Evolutionary conservation across 2,113 vertebrate genomes (phyloP), one percentile per base, ranked within the genome.

Genomic region (Gymnocephalus cernua): DNA sequence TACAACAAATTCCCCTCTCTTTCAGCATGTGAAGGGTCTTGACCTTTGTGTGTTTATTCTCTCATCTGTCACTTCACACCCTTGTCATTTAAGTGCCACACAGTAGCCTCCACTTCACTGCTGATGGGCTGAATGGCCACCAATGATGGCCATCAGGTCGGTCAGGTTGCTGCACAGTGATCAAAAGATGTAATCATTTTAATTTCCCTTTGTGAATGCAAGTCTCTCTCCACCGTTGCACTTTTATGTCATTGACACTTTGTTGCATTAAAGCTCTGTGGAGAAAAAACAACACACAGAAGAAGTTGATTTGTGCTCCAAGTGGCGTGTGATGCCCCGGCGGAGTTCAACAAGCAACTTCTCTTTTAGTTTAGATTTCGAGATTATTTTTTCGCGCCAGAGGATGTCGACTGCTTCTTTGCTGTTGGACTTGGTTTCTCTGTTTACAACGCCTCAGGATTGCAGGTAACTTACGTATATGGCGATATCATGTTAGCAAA

Each of bases 1-100:
- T 84, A 72, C 87, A 68, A 48, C 78, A 51, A 58, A 82, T 65
- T 63, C 66, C 62, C 76, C 67, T 77, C 56, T 91, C 89, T 62
- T 63, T 83, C 72, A 79, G 73, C 54, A 15, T 15, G 64, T 18
- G 27, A 61, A 62, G 32, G 74, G n/a, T 76, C 56, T 48, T 68
- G 44, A 86, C 89, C 88, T 85, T 78, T 64, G 66, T 25, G 68
- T 88, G 86, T 92, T 90, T 88, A 29, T 79, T 48, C 29, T 86
- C 83, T 91, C 88, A 84, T 90, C 84, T 67, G 80, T 93, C 88
- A 76, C 63, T 87, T 88, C 82, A 50, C 77, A 70, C 88, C 62
- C 75, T 78, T 87, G 91, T 89, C 63, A 72, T 27, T 82, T 16
- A 86, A 90, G 86, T 77, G 88, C 71, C 76, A 80, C 65, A 79